These are phyloP conservation scores for Rhamnusium bicolor DNA, from an alignment of 2,888 invertebrate genomes.

Conservation along the genomic window DNA sequence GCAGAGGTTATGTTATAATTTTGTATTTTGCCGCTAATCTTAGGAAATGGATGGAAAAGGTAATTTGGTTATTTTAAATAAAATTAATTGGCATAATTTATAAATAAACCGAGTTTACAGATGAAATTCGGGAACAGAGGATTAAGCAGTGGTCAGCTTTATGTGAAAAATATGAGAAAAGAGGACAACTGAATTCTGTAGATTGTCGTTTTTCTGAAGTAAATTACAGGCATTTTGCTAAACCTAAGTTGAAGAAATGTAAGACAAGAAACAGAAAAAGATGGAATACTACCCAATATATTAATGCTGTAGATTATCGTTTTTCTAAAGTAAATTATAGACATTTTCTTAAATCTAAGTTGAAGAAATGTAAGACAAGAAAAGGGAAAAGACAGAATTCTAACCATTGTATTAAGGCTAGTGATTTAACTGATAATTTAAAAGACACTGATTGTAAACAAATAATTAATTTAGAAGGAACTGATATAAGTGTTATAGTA, in stretches of 20 bases:
- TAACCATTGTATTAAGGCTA: no score
- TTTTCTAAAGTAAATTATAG: conserved; percentile 6
- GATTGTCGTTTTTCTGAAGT: neutral
- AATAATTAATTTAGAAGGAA: no score
- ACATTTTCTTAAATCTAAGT: conserved; percentile 7
- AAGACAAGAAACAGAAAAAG: no score
- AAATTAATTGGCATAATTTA: neutral
- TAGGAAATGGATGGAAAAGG: neutral
- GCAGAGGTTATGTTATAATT: no score
- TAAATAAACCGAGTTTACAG: neutral
- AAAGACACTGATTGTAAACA: no score
- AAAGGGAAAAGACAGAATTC: no score
- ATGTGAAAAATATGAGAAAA: conserved; percentile 14
- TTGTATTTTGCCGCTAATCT: no score
- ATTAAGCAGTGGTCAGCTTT: neutral
- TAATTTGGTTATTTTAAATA: neutral
- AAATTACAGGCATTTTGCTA: conserved; percentile 2
- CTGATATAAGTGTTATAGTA: neutral
- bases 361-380: neutral
- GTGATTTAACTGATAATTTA: no score
- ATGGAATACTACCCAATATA: no score
- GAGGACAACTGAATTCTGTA: neutral
- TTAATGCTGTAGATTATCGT: neutral
- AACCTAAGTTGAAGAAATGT: neutral
- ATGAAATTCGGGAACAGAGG: neutral